Conservation (phyloP, 53 echinoderm and acorn worm genomes). For the Arbacia lixula region DNA sequence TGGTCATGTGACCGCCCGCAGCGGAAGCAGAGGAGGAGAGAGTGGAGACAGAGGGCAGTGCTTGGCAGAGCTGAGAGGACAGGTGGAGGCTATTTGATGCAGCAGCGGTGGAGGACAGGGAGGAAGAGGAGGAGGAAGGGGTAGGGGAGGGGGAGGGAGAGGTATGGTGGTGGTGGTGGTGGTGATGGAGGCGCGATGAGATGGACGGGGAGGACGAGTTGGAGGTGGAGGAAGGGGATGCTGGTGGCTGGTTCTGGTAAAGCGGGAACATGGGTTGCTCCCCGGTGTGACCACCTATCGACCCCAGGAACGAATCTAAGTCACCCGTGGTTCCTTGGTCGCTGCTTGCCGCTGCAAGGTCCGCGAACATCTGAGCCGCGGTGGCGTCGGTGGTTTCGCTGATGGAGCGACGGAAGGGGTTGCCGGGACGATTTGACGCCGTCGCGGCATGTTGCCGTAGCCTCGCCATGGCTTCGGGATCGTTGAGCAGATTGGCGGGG, state of each 20-base stretch:
- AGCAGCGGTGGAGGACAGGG: not conserved
- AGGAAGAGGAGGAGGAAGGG: constrained; percentile 9
- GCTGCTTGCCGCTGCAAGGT: not conserved
- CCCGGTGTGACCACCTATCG: constrained; percentile 15
- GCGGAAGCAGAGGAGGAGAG: not conserved
- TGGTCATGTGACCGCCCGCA: not conserved
- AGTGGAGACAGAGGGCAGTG: constrained; percentile 13
- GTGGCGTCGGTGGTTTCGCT: constrained; percentile 63
- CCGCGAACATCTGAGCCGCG: constrained; percentile 1
- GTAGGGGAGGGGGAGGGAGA: not conserved
- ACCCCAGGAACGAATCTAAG: constrained; percentile 31
- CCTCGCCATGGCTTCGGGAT: constrained; percentile 57
- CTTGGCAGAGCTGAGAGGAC: constrained; percentile 23
- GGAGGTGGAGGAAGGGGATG: not conserved
- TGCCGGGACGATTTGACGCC: constrained; percentile 63
- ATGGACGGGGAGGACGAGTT: no score
- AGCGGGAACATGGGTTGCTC: constrained; percentile 11
- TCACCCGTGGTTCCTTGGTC: constrained; percentile 9
- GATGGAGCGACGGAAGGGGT: constrained; percentile 88
- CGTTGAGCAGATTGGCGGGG: constrained; percentile 71
- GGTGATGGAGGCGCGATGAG: no score
- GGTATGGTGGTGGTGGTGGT: not conserved
- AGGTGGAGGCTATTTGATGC: constrained; percentile 31
- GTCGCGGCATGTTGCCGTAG: constrained; percentile 24
- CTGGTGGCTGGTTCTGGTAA: constrained; percentile 32